Evolutionary conservation across 2,888 invertebrate genomes (phyloP), one percentile per base, ranked within the genome.

Genomic region (Sinopyrophorus schimmeli): DNA sequence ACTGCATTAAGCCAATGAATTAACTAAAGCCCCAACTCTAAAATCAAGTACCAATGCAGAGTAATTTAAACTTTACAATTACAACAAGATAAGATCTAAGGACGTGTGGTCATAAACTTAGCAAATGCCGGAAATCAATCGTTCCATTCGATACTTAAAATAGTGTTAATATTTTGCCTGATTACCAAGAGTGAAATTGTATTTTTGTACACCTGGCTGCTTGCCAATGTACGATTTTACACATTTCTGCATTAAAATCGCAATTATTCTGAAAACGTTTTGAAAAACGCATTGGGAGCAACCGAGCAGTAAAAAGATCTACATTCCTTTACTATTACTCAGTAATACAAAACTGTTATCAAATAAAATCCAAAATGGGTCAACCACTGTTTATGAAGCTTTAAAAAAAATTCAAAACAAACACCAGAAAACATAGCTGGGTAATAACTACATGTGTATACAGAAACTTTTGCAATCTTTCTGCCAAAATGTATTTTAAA

Each of bases 131-230:
- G 48, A 49, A 42, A 43, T 49, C 39, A 44, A 44, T 40, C 17
- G 34, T 30, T 50, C 50, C 44, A 50, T 50, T 44, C 44, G 28
- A 44, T 44, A 30, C 44, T 21, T 34, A 38, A 38, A 31, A 35
- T 49, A 38, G 31, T 38, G 42, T 39, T 43, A 43, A 38, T 42
- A 38, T 48, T 48, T 48, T 38, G 42, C 30, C 42, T 16, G 42
- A 49, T 42, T 30, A 24, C 37, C 49, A 49, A 43, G 41, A 24
- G 43, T 32, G 37, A 49, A 40, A 44, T 44, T 54, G 46, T 54
- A 54, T 57, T 60, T 60, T 55, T 49, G 54, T 54, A 54, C 55
- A 48, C 49, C 47, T 60, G 60, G 60, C 58, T 31, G 3, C 6
- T 5, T 34, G 54, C 60, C 60, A 60, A 57, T 47, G 32, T 26